Evolutionary conservation across 1,140 invertebrate genomes (phyloP), one percentile per base, ranked within the genome.

Genomic region (Cydia fagiglandana): DNA sequence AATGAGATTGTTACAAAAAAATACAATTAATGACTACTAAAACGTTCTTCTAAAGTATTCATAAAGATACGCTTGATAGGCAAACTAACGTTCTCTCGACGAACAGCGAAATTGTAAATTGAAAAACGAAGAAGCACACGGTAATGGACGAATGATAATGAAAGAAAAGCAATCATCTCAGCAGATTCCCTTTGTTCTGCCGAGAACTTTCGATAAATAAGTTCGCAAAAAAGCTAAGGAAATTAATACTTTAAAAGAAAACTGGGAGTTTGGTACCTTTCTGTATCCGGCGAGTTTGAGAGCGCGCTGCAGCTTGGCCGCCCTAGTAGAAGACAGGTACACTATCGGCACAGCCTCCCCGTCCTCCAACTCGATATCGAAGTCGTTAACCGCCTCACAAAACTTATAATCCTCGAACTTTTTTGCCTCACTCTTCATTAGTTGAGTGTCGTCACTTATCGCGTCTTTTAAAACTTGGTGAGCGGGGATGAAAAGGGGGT

Each of bases 391-490:
- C 78, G 88, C 88, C 77, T 88, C 89, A 80, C 87, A 87, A 78
- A 90, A 91, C 89, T 89, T 91, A 89, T 91, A 91, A 89, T 91
- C 87, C 82, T 83, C 76, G 70, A 88, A 86, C 78, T 88, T 90
- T 87, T 88, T 86, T 80, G 84, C 80, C 79, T 87, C 82, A 81
- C 83, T 85, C 82, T 89, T 86, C 84, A 88, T 89, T 88, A 85
- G 79, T 83, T 88, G 80, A 80, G 77, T 83, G 78, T 83, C 80
- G 75, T 86, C 83, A 84, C 77, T 87, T 86, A 89, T 85, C 86
- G 85, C 82, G 75, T 80, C 85, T 82, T 88, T 88, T 80, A 86
- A 88, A 88, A 90, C 86, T 89, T 89, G 79, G 17, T 76, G 80
- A 6, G 83, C 78, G 45, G 82, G 78, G 75, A 88, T 82, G 79